Conservation (phyloP, 2,113 vertebrate genomes). For the Sisor rabdophorus region DNA sequence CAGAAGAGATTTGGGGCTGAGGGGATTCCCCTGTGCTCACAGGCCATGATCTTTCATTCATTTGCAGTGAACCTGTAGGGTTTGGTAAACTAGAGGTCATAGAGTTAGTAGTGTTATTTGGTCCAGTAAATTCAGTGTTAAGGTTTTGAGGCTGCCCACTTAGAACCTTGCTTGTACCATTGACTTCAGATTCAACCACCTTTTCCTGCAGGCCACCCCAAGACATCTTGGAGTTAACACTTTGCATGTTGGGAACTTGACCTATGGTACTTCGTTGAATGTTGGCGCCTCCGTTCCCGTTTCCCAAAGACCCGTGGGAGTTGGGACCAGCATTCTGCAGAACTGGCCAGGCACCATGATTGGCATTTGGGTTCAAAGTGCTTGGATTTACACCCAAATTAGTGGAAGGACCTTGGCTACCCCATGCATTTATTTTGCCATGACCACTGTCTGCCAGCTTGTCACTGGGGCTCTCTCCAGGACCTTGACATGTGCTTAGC, state of each 20-base stretch:
- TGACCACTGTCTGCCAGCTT: constrained; percentile 75
- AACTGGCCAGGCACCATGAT: constrained; percentile 91
- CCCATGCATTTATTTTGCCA: constrained; percentile 79
- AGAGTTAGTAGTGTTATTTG: constrained; percentile 99
- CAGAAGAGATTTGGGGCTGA: constrained; percentile 80
- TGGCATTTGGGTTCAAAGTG: constrained; percentile 93
- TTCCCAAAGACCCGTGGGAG: constrained; percentile 81
- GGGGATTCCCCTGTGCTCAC: constrained; percentile 78
- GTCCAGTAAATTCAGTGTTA: constrained; percentile 97
- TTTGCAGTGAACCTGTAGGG: constrained; percentile 87
- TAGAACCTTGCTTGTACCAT: constrained; percentile 93
- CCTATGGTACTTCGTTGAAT: constrained; percentile 79
- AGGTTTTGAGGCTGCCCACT: constrained; percentile 90
- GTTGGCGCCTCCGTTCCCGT: constrained; percentile 74
- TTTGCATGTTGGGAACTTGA: constrained; percentile 78
- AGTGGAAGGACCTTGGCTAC: constrained; percentile 79
- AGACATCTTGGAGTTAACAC: constrained; percentile 81
- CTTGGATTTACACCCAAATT: constrained; percentile 91
- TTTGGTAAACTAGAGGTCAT: constrained; percentile 99
- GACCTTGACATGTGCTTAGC: constrained; percentile 82
- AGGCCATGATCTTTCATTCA: constrained; percentile 80
- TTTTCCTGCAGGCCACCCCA: constrained; percentile 81
- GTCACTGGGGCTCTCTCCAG: constrained; percentile 76
- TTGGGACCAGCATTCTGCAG: constrained; percentile 82
- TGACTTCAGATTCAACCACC: constrained; percentile 77